Base-by-base conservation (phyloP, 2,888 invertebrate species). In the Lordiphosa andalusiaca region DNA sequence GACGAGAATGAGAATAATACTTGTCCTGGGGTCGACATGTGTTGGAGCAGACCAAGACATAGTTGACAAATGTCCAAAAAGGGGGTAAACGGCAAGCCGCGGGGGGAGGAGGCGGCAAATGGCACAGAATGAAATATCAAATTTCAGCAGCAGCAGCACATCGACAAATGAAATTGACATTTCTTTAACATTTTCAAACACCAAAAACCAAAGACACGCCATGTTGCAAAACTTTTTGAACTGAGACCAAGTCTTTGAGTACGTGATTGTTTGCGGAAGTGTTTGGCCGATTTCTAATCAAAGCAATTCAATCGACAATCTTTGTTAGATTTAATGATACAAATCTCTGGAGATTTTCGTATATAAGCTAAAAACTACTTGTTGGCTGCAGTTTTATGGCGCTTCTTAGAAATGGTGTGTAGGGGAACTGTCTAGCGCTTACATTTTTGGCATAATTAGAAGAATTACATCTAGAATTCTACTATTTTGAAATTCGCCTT, bases 91-190 rank as follows among this genome's bases (percentile, higher is more conserved):
- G 47, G 33, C 25, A 48, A 48, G 6, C 13, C 3, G 19, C 2
- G 19, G 19, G 19, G 19, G 19, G 2, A 4, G 19, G 42, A 2
- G 16, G 16, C 16, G 36, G 13, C 16, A 13, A n/a, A 9, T 49
- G 60, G 30, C 65, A 58, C 58, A 57, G 65, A 67, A 62, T 57
- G 67, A 73, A 66, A 75, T 73, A 80, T 69, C 56, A 71, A 75
- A 80, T 69, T 73, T 76, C 57, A 60, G 60, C 64, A 71, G 55
- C 62, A 59, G 44, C 69, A 59, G 44, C 69, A 60, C 77, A 81
- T 81, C 72, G 74, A 71, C 84, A 72, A 77, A 66, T 84, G 84
- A 82, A 80, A 84, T 84, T 84, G 84, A 82, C 80, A 72, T 80
- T 80, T 80, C 75, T 80, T 76, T 56, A 73, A 73, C 53, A 53